Evolutionary conservation across 1,140 invertebrate genomes (phyloP).

Genomic region (Lysiphlebus fabarum): DNA sequence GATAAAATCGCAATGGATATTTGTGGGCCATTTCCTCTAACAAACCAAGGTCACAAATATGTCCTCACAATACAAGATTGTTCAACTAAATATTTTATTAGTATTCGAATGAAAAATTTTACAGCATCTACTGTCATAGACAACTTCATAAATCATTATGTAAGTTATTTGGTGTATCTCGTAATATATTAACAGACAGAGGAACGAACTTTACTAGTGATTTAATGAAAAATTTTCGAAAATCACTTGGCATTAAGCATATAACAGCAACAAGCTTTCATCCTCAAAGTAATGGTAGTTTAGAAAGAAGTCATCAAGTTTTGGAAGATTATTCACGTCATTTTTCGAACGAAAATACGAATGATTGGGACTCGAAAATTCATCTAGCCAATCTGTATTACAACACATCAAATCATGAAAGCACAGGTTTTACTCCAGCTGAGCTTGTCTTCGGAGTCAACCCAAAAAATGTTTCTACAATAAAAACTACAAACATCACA

Average conservation of each 20-base stretch:
- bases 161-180: conserved; percentile 32
- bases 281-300: conserved; percentile 32
- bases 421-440: conserved; percentile 6
- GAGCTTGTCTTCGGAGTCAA: conserved; percentile 14
- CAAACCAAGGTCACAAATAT: conserved; percentile 23
- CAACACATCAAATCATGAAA: conserved; percentile 17
- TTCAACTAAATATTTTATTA: conserved; percentile 33
- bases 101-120: conserved; percentile 24
- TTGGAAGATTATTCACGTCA: conserved; percentile 30
- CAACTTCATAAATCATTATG: conserved; percentile 26
- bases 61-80: conserved; percentile 32
- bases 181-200: conserved; percentile 34
- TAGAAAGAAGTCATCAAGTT: conserved; percentile 29
- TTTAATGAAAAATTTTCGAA: conserved; percentile 31
- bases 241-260: conserved; percentile 27
- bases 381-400: conserved; percentile 22
- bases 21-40: conserved; percentile 16
- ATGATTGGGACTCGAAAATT: conserved; percentile 39
- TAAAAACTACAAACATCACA: conserved; percentile 6
- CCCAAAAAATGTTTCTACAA: conserved; percentile 5
- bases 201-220: conserved; percentile 30
- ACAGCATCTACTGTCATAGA: conserved; percentile 29
- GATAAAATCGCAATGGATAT: conserved; percentile 27
- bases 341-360: conserved; percentile 23
- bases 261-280: conserved; percentile 29